phyloP scores from a whole-genome alignment of 2,113 vertebrate species.

The Steatornis caripensis region DNA sequence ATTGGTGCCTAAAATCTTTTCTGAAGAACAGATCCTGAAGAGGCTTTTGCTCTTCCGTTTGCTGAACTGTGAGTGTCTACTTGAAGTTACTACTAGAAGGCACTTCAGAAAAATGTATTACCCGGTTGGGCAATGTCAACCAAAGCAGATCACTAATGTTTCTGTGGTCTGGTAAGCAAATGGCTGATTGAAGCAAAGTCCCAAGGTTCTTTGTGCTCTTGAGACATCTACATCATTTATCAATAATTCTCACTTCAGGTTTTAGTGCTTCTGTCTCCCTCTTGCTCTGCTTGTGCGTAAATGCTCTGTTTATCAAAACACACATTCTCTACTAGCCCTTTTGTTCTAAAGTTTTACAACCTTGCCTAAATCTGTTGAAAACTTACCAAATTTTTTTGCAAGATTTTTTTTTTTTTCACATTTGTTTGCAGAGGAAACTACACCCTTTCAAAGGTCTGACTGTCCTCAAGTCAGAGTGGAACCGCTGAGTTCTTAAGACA shows the following conservation, averaged over 20 bases:
- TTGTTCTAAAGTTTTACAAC: rapidly evolving
- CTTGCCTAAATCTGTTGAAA: rapidly evolving
- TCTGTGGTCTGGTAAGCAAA: not conserved
- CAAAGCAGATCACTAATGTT: not conserved
- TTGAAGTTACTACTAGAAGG: not conserved
- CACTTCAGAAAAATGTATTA: not conserved
- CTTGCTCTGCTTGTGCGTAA: not conserved
- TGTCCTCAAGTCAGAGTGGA: rapidly evolving
- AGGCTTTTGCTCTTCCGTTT: not conserved
- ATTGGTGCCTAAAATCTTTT: not conserved
- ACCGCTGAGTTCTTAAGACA: not conserved
- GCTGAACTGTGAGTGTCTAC: not conserved
- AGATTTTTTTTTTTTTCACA: too few species aligned
- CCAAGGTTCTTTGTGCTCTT: not conserved
- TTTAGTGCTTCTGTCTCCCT: not conserved
- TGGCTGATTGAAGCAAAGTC: not conserved
- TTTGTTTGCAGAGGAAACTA: not conserved
- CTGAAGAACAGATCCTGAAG: not conserved
- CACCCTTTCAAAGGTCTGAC: not conserved
- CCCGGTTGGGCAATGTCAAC: rapidly evolving
- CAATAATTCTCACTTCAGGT: not conserved
- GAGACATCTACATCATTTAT: not conserved
- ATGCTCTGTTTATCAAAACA: rapidly evolving
- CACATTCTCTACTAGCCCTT: rapidly evolving
- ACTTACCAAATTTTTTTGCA: not conserved